Conservation (phyloP, 2,113 vertebrate species). For the Dipodomys ordii region DNA sequence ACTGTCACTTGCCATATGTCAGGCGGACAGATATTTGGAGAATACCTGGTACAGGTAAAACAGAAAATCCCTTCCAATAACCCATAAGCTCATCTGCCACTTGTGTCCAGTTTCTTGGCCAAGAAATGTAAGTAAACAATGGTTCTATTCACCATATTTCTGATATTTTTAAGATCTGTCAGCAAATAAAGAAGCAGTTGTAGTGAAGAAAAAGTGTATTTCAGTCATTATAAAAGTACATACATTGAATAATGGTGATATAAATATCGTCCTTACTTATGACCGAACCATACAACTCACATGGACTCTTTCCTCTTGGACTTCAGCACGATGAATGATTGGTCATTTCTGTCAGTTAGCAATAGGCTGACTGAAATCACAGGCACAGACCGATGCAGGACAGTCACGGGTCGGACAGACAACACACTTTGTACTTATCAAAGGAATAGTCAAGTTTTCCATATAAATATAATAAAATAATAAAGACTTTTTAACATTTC, state of each 20-base stretch:
- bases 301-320: constrained; percentile 8
- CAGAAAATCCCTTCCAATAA: not conserved
- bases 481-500: constrained; percentile 75
- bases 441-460: constrained; percentile 71
- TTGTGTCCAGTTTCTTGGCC: not conserved
- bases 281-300: constrained; percentile 31
- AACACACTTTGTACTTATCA: constrained; percentile 66
- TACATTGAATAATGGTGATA: constrained; percentile 80
- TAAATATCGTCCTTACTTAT: constrained; percentile 71
- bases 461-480: constrained; percentile 84
- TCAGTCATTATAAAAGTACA: constrained; percentile 85
- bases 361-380: constrained; percentile 54
- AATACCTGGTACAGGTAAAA: not conserved
- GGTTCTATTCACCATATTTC: not conserved
- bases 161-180: not conserved
- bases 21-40: fast-evolving
- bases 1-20: fast-evolving
- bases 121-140: not conserved
- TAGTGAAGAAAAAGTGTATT: constrained; percentile 82
- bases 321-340: constrained; percentile 15
- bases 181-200: constrained; percentile 14
- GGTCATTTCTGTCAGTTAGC: constrained; percentile 44
- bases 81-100: fast-evolving
- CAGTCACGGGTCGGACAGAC: constrained; percentile 70
- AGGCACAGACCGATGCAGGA: constrained; percentile 67